phyloP scores from a whole-genome alignment of 2,113 vertebrate genomes.

The Tetrax tetrax region DNA sequence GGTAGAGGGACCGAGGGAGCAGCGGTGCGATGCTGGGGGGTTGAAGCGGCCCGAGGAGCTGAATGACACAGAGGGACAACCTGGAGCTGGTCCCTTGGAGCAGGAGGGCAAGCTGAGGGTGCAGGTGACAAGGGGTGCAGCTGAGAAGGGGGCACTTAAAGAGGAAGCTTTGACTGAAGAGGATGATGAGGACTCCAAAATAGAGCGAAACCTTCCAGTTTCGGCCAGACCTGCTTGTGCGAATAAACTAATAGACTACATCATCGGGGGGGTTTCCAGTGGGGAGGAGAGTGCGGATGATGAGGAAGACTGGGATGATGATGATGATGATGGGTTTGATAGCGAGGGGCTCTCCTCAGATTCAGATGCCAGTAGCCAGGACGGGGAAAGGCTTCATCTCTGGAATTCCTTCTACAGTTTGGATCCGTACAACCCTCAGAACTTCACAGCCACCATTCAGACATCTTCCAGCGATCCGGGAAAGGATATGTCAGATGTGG shows the following conservation, averaged over 20 bases:
- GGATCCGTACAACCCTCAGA: slow-evolving; percentile 89
- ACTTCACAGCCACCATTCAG: slow-evolving; percentile 85
- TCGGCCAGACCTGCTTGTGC: slow-evolving; percentile 73
- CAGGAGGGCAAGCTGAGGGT: no score
- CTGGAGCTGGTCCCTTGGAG: neutral
- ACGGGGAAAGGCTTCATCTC: slow-evolving; percentile 76
- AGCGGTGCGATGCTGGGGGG: neutral
- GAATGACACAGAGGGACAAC: neutral
- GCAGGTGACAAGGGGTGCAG: neutral
- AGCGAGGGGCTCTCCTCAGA: slow-evolving; percentile 82
- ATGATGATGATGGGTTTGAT: slow-evolving; percentile 87
- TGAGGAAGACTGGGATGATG: slow-evolving; percentile 71
- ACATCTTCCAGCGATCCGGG: slow-evolving; percentile 35
- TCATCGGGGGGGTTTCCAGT: slow-evolving; percentile 86
- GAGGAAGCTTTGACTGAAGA: neutral
- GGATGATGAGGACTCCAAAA: neutral
- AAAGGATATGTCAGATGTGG: neutral
- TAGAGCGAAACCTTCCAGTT: neutral
- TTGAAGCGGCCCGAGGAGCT: neutral
- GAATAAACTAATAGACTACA: slow-evolving; percentile 91
- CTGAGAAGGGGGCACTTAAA: neutral
- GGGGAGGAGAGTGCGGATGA: slow-evolving; percentile 74
- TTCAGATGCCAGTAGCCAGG: slow-evolving; percentile 58
- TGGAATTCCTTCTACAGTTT: slow-evolving; percentile 83
- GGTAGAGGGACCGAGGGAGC: neutral